phyloP scores from a whole-genome alignment of 2,888 invertebrate species.

The Chrysina gloriosa region DNA sequence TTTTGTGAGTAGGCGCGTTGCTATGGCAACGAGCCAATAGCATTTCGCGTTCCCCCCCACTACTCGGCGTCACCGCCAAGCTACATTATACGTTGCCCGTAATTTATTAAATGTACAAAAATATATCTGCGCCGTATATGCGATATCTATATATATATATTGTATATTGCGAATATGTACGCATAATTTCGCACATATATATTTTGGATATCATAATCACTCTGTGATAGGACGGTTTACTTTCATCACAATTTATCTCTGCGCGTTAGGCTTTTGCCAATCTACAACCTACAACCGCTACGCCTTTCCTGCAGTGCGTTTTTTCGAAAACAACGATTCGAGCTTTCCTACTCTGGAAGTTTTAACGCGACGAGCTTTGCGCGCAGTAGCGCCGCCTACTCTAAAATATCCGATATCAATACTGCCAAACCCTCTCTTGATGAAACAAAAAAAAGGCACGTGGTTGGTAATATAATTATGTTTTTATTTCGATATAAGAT shows the following conservation, averaged over 20 bases:
- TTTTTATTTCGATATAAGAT: conserved; percentile 21
- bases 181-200: conserved; percentile 3
- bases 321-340: conserved; percentile 35
- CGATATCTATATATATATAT: conserved; percentile 7
- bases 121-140: conserved; percentile 30
- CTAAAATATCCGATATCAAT: conserved; percentile 62
- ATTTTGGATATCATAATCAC: neutral
- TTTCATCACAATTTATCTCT: neutral
- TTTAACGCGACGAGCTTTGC: conserved; percentile 38
- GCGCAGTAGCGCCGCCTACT: conserved; percentile 55
- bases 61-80: conserved; percentile 48
- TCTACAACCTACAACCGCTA: neutral
- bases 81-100: conserved; percentile 42
- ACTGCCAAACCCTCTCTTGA: conserved; percentile 55
- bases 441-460: conserved; percentile 58
- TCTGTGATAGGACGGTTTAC: neutral
- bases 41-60: conserved; percentile 53
- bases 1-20: conserved; percentile 62
- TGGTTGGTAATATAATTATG: conserved; percentile 55
- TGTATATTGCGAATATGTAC: conserved; percentile 14
- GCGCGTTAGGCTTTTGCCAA: conserved; percentile 5
- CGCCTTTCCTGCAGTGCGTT: conserved; percentile 35
- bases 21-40: conserved; percentile 60
- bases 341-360: conserved; percentile 34
- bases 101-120: conserved; percentile 44